Percentiles rank a stretch among this genome's conserved stretches.
Evolutionary conservation across 2,797 vertebrate species (phyloP).

Genomic region (Anas capensis): DNA sequence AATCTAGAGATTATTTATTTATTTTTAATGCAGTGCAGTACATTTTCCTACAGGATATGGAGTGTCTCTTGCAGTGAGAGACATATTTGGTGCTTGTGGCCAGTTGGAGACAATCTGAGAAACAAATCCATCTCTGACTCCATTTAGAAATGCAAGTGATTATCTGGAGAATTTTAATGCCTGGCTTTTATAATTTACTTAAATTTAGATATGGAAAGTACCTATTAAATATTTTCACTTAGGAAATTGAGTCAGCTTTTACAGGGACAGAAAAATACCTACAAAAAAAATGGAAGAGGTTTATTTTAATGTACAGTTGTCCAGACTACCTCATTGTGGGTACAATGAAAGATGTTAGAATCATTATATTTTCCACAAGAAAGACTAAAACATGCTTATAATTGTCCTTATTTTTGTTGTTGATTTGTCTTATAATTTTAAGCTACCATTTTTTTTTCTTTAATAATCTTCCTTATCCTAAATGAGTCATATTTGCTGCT

Average conservation of each 20-base stretch:
- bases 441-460: neutral
- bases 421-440: neutral
- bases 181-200: conserved; percentile 1
- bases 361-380: neutral
- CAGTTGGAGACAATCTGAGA: neutral
- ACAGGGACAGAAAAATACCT: neutral
- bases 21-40: neutral
- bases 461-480: neutral
- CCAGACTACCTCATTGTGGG: neutral
- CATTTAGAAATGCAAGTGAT: conserved; percentile 15
- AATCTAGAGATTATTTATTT: neutral
- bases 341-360: neutral
- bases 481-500: neutral
- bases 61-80: neutral
- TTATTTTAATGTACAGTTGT: neutral
- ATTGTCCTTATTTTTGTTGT: neutral
- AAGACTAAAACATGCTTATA: neutral
- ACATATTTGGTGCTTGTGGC: neutral
- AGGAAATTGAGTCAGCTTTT: neutral
- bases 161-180: neutral
- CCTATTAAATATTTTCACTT: neutral
- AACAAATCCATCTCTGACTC: neutral
- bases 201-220: neutral
- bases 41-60: neutral
- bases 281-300: neutral